These are phyloP conservation scores for Penaeus indicus DNA, from an alignment of 1,140 invertebrate genomes.

Conservation along the genomic window DNA sequence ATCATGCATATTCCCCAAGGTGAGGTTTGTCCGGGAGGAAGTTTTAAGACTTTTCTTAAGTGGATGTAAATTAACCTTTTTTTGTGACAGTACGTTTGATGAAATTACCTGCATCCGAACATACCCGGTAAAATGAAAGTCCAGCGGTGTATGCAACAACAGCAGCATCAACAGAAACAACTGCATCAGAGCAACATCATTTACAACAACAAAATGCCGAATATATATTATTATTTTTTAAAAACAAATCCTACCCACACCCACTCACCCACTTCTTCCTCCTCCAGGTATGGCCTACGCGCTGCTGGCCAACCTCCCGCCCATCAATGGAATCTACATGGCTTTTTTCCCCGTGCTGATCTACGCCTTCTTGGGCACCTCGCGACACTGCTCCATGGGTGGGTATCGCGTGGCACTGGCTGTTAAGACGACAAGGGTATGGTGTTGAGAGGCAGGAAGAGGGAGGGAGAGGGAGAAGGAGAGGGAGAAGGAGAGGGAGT, in stretches of 20 bases:
- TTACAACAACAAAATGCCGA: no score
- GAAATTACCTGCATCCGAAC: no score
- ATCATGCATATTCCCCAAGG: constrained; percentile 95
- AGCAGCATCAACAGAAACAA: no score
- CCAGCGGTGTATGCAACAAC: no score
- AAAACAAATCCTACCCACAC: not conserved
- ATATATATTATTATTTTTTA: constrained; percentile 34
- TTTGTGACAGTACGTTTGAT: constrained; percentile 9
- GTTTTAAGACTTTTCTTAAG: not conserved
- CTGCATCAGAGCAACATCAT: no score
- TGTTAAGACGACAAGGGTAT: not conserved
- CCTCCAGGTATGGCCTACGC: constrained; percentile 91
- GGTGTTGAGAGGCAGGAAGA: not conserved
- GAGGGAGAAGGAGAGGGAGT: no score
- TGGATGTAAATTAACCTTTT: not conserved
- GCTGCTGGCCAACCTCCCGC: constrained; percentile 86
- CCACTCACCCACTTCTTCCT: constrained; percentile 53
- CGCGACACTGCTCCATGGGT: constrained; percentile 92
- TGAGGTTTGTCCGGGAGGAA: constrained; percentile 67
- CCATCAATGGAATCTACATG: constrained; percentile 93
- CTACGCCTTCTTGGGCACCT: constrained; percentile 92
- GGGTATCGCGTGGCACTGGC: constrained; percentile 66
- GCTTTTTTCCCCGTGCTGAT: constrained; percentile 93
- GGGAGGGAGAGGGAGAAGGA: not conserved
- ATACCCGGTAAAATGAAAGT: no score